Base-by-base conservation (phyloP, 2,113 vertebrate genomes). In the Urocolius indicus region DNA sequence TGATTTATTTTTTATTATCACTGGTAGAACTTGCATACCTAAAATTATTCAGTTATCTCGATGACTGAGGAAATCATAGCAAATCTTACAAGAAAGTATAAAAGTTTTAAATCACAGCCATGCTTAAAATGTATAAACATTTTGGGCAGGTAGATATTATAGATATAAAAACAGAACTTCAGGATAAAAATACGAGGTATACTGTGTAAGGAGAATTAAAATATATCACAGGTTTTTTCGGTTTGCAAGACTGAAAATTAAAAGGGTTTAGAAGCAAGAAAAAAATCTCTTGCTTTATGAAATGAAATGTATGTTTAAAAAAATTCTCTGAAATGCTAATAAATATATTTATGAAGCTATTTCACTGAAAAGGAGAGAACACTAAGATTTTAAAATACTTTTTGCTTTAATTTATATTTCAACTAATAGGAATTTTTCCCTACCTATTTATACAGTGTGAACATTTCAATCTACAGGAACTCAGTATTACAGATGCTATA, bases 1-100 rank as follows among this genome's bases (percentile, higher is more conserved):
- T 97, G 96, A 98, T 98, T 98, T 97, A 97, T 98, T 97, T 97
- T 97, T 98, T 98, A 98, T 96, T 94, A 97, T 98, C 97, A 95
- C 10, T 95, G 59, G 80, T 96, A 95, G 92, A 98, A 97, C 94
- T 96, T 96, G 93, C 73, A 95, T 94, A 95, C 76, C 97, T 97
- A 97, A 97, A 97, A 97, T 91, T 95, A 98, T 91, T 89, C 92
- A 73, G 10, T 89, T 65, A 89, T 94, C 91, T 92, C 65, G 26
- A 95, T 88, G 54, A 84, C 82, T 95, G 77, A 94, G 55, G 55
- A 71, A 91, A 94, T 87, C 65, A 84, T 49, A 96, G 92, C 96
- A 96, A 97, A 94, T 86, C 88, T 92, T 92, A 68, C 43, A n/a
- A 79, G 83, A 84, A 95, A 97, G 80, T 34, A 94, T 71, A 68